Base-by-base conservation (phyloP, 2,113 vertebrate genomes). In the Naja naja region DNA sequence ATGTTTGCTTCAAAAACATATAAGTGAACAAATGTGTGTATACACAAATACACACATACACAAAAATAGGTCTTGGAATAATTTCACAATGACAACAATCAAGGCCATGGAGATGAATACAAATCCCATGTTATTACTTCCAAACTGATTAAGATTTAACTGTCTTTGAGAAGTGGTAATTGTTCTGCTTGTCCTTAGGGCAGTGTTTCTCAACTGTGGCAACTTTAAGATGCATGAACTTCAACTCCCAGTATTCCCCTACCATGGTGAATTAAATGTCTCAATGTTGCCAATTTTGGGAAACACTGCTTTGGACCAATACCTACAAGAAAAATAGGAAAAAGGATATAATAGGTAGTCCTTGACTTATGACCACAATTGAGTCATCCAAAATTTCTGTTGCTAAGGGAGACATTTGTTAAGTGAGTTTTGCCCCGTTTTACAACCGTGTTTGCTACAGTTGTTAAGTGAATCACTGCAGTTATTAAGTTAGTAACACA, bases 271-370 rank as follows among this genome's bases (percentile, higher is more conserved):
- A 34, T 34, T 69, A 18, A 34, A 69, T 69, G 11, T 6, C 12
- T 69, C 14, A 16, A 69, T n/a, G 2, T 69, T n/a, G 12, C 64
- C 30, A 34, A 69, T 34, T 69, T 69, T 69, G 30, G 16, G 64
- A 69, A 69, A 69, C 14, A 34, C 11, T 69, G 64, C 64, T 69
- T 16, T 69, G 30, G 64, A 85, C 20, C 9, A 93, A 49, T 0
- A 91, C 55, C 64, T 90, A 55, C 5, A 90, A 94, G 4, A 88
- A 94, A 94, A 92, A 5, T n/a, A 60, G 16, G 22, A 53, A 23
- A 16, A 16, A 55, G 81, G 25, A 1, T 16, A 87, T 6, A 9
- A 22, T 34, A n/a, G 27, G 25, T 11, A 60, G 25, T 30, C 58
- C 58, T 60, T 0, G 8, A 60, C 9, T 60, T 60, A 27, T 60